Evolutionary conservation across 2,888 invertebrate genomes (phyloP), one percentile per base, ranked within the genome.

Genomic region (Phyto melanocephala): DNA sequence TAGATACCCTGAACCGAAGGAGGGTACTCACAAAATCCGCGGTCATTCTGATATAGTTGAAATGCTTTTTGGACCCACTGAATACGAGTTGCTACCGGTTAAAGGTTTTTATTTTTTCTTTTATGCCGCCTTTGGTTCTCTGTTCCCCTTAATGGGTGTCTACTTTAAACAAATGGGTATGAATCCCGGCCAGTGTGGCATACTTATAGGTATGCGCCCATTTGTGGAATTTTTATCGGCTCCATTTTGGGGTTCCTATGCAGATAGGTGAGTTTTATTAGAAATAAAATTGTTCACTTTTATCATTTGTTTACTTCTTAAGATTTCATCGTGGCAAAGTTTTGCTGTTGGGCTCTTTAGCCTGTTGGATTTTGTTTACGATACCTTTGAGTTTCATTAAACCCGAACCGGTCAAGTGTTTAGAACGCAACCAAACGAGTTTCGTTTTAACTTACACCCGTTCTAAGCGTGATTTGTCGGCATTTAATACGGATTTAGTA

Each of bases 101-200:
- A 99, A 99, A 92, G 95, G 97, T 22, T 99, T 99, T 92, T 99
- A 99, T 91, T 99, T 99, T 92, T 99, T 99, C 93, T 99, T 99
- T 92, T 99, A 99, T 92, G 98, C 99, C 50, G 99, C 99, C 1
- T 99, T 99, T 90, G 99, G 99, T 6, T 98, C 98, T 0, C 93
- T 99, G 15, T 99, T 99, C 90, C 99, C 99, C 0, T 92, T 99
- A 82, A 97, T 99, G 95, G 99, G 98, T 42, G 97, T 99, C 56
- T 99, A 99, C 92, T 99, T 99, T 93, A 99, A 99, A 92, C 99
- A 99, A 93, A 96, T 99, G 95, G 98, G 98, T 80, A 98, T 99
- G 98, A 99, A 98, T 92, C 97, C 99, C 0, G 96, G 96, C 17
- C 98, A 99, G 90, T 97, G 97, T 88, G 98, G 98, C 6, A 93